Evolutionary conservation across 2,797 vertebrate species (phyloP), one percentile per base, ranked within the genome.

Genomic region (Sphenopsis melanotis): DNA sequence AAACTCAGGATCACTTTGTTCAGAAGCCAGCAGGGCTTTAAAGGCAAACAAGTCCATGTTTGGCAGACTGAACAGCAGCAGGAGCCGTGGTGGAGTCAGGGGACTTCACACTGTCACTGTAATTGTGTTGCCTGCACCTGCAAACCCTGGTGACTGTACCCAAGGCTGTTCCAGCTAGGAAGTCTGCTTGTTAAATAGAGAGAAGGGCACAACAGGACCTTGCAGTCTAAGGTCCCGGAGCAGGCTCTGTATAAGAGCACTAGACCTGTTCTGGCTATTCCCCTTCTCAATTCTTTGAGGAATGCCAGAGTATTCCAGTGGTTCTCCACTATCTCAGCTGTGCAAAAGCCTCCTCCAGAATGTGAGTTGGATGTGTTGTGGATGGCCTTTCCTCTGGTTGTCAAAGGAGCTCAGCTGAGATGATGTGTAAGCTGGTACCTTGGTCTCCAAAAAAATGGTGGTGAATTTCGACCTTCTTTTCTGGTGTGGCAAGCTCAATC

Each of bases 11-110:
- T 56, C 50, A 60, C 12, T 70, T 88, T 44, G 10, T 29, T 56
- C n/a, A 70, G 83, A 64, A 86, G 46, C 27, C 76, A 44, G 16
- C 5, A 64, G 30, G 29, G 34, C 15, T 88, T 24, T 61, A 64
- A 74, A 47, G 30, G 24, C 49, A 90, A 52, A 60, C 17, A 29
- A 39, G 12, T 21, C 19, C 15, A 2, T 49, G 22, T 18, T 63
- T 17, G 8, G 30, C 44, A 41, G 30, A 15, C 23, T 65, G 65
- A 77, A 34, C 9, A 52, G 39, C 32, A 63, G 14, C 29, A 46
- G 59, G 46, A 55, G 17, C 52, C 2, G 0, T 7, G 36, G n/a
- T 53, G 37, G 32, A 46, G 16, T 10, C 1, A 0, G 2, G 42
- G 60, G 32, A 77, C 39, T 64, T 68, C 24, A 50, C 37, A 11